These are phyloP conservation scores for Virgularia gustaviana DNA, from an alignment of 92 coral and sea anemone species.

Conservation along the genomic window DNA sequence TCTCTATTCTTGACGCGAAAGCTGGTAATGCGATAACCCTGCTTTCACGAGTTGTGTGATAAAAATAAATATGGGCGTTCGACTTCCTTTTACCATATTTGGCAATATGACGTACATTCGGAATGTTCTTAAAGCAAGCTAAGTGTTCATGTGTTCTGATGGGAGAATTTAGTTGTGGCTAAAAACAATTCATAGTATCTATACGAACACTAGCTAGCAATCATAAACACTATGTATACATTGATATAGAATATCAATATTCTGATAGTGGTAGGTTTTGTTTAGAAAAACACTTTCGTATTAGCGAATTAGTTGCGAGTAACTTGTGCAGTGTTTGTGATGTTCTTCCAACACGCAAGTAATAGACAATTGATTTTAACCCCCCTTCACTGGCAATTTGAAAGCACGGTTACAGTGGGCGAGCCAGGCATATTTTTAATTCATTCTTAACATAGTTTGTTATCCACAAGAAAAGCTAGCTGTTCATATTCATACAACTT, in stretches of 20 bases:
- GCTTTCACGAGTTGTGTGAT: background rate
- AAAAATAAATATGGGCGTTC: conserved; percentile 9
- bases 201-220: no score
- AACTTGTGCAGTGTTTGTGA: no score
- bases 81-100: conserved; percentile 38
- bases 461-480: conserved; percentile 60
- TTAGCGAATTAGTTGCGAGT: no score
- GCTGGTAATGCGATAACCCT: background rate
- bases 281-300: no score
- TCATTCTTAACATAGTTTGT: conserved; percentile 97
- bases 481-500: conserved; percentile 30
- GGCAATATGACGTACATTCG: conserved; percentile 28
- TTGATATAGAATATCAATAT: no score
- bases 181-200: background rate
- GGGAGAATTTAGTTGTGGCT: conserved; percentile 18
- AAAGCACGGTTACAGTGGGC: conserved; percentile 91
- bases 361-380: conserved; percentile 28
- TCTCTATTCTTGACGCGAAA: background rate
- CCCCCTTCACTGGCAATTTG: conserved; percentile 87
- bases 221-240: no score
- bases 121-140: conserved; percentile 19
- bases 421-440: conserved; percentile 95
- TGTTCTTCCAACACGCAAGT: conserved; percentile 17
- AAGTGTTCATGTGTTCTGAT: background rate
- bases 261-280: no score